Conservation (phyloP, 2,113 vertebrate genomes). For the Elachura formosa region DNA sequence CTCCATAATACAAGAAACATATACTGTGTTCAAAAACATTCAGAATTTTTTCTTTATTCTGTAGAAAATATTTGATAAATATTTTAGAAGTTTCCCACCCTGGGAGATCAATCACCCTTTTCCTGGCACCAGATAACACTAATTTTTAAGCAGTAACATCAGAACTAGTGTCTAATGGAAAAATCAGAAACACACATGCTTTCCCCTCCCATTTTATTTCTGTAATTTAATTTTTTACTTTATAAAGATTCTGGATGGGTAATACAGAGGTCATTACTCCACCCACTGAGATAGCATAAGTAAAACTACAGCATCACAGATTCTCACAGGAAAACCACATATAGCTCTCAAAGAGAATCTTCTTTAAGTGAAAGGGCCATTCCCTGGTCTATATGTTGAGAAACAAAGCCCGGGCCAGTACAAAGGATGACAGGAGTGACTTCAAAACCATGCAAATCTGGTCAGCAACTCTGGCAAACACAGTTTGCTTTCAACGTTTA, state of each 20-base stretch:
- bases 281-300: not conserved
- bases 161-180: not conserved
- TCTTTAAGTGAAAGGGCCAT: not conserved
- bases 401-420: not conserved
- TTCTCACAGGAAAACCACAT: not conserved
- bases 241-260: not conserved
- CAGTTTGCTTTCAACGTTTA: not conserved
- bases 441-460: not conserved
- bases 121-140: not conserved
- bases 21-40: not conserved
- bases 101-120: not conserved
- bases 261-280: not conserved
- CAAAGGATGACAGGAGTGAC: not conserved
- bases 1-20: not conserved
- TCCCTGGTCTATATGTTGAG: not conserved
- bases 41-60: not conserved
- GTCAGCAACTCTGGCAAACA: not conserved
- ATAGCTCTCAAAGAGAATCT: not conserved
- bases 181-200: not conserved
- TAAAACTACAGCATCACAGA: not conserved
- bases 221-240: not conserved
- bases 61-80: not conserved
- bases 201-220: not conserved
- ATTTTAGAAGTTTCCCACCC: not conserved
- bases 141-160: conserved; percentile 5